phyloP scores from a whole-genome alignment of 2,888 invertebrate genomes.

The Arrhopalites spinosus region DNA sequence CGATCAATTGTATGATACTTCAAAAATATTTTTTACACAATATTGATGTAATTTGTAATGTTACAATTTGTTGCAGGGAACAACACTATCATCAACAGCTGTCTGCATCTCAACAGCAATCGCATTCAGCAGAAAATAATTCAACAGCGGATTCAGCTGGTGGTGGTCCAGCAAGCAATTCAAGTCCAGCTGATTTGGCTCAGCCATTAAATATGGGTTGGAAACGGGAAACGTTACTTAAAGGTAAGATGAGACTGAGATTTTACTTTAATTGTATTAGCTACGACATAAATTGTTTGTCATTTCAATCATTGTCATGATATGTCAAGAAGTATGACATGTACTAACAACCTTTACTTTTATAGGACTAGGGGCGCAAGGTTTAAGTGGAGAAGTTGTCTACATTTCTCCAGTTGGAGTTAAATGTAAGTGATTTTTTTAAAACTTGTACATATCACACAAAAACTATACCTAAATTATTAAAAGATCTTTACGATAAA shows the following conservation, averaged over 20 bases:
- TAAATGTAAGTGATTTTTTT: too few species aligned
- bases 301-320: too few species aligned
- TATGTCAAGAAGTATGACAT: neutral
- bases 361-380: constrained; percentile 78
- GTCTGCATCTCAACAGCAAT: neutral
- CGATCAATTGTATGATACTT: too few species aligned
- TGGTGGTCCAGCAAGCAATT: constrained; percentile 54
- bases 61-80: too few species aligned
- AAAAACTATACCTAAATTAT: too few species aligned
- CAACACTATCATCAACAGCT: constrained; percentile 8
- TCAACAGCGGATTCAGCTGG: neutral
- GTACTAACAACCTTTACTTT: neutral
- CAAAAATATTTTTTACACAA: too few species aligned
- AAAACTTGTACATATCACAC: too few species aligned
- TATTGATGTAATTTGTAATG: too few species aligned
- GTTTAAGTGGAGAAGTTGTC: constrained; percentile 90
- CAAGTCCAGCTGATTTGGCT: constrained; percentile 62
- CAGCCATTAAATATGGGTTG: constrained; percentile 78
- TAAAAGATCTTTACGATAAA: too few species aligned
- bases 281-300: neutral
- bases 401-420: constrained; percentile 76
- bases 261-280: neutral
- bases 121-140: constrained; percentile 3
- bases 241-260: constrained; percentile 56
- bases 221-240: constrained; percentile 90